Evolutionary conservation across 2,113 vertebrate genomes (phyloP), one percentile per base, ranked within the genome.

Genomic region (Rissa tridactyla): DNA sequence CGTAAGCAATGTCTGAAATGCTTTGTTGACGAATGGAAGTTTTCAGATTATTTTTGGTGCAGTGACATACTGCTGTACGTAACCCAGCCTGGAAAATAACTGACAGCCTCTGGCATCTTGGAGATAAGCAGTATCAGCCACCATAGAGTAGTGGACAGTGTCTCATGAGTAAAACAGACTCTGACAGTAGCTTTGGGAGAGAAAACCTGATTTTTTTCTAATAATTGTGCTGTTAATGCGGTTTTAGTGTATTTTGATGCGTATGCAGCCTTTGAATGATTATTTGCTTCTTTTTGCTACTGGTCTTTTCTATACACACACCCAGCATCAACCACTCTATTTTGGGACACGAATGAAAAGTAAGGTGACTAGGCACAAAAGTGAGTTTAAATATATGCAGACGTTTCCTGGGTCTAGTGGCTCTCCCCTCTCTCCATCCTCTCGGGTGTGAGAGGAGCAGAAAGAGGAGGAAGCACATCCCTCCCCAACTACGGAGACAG

Each of bases 381-480:
- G 13, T 1, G 2, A 71, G 29, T 87, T 84, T 47, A 84, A 89
- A 82, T 3, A 29, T 11, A 21, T 15, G 5, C 34, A 44, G 5
- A 2, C 4, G 26, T 78, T 44, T 82, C 42, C 42, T 42, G 32
- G 2, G 8, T 66, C 13, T 54, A 20, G 17, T 23, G 13, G 15
- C 6, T 88, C 14, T 88, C 10, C 19, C 3, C 10, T 52, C 32
- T 42, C 64, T 68, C 42, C 25, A 26, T 38, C 4, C 3, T 32
- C 13, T 42, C 9, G 1, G 1, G 29, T 21, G 21, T 0, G 2
- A 78, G 30, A 49, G 15, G n/a, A 1, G 2, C 7, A 1, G 30
- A 36, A 82, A 79, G n/a, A 78, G 16, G 19, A 82, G 6, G 51
- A 54, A 23, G 11, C 10, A 7, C 9, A 6, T 15, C 34, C 11